Evolutionary conservation across 2,888 invertebrate species (phyloP).

Genomic region (Venusia cambrica): DNA sequence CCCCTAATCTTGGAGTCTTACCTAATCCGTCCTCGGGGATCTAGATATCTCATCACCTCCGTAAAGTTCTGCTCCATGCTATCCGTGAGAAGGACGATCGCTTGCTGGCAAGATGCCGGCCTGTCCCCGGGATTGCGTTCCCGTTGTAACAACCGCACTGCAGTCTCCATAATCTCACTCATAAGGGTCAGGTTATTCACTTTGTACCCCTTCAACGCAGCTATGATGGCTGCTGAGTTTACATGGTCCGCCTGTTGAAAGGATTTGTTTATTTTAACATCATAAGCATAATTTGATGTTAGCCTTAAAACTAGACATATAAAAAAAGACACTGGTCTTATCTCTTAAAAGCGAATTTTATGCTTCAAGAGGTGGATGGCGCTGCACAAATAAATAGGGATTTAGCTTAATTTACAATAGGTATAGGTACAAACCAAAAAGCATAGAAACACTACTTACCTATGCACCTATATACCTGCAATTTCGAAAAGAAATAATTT

Average conservation of each 20-base stretch:
- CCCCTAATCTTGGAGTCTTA: constrained; percentile 30
- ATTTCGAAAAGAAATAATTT: no score
- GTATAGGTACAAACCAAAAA: no score
- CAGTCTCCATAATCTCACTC: constrained; percentile 46
- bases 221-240: constrained; percentile 70
- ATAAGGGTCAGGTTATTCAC: constrained; percentile 55
- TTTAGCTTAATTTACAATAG: no score
- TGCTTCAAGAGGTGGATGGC: no score
- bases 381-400: no score
- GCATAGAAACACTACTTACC: no score
- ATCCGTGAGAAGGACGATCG: constrained; percentile 66
- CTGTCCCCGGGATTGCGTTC: constrained; percentile 40
- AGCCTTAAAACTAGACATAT: no score
- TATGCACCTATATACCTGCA: no score
- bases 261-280: no score
- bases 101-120: constrained; percentile 65
- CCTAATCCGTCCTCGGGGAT: constrained; percentile 63
- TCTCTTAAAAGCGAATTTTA: no score
- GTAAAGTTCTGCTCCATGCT: constrained; percentile 59
- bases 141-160: constrained; percentile 48
- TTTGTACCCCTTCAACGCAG: constrained; percentile 45
- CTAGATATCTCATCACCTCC: constrained; percentile 45
- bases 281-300: no score
- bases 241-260: constrained; percentile 75
- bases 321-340: no score